Evolutionary conservation across 37 sponge, comb jelly and placozoan genomes (phyloP), one percentile per base, ranked within the genome.

Genomic region (Aplysina aerophoba): DNA sequence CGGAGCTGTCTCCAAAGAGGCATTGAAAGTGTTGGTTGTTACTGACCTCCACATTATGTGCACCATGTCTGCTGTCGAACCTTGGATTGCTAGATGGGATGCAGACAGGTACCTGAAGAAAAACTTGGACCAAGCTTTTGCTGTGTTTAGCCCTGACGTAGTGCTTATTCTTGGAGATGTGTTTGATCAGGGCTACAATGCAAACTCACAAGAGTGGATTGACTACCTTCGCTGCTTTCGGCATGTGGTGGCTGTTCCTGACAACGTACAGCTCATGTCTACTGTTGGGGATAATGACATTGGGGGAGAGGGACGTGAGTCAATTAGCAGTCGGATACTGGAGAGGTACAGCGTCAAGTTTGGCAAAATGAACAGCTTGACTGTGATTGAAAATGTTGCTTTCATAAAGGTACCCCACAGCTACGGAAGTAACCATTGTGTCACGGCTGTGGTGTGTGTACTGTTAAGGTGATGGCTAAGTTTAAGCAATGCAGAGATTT

Each of bases 201-300:
- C 88, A 3, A 59, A 77, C 33, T 13, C 55, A 1, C 37, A 55
- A 0, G 55, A 83, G 57, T 88, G 88, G 88, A 4, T 0, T 0
- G 84, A 83, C 31, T 88, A 88, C 75, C 61, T 84, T 21, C 24
- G 6, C 15, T 85, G 85, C 58, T 25, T 58, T 3, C 24, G 57
- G 22, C 24, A 59, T 22, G 24, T 85, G 0, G 36, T 85, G n/a
- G 54, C 5, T 20, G 17, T 64, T 28, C 63, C 85, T 8, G 8
- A 14, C 17, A 39, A 77, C 13, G 55, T 44, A 20, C 11, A 35
- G 78, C 63, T 85, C 40, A 38, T 85, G 24, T 59, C 75, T 0
- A 31, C 72, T n/a, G 41, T 59, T 5, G 90, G 90, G 28, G 90
- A 90, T 34, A 90, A 90, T 44, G 90, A 90, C 56, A 82, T 90